Percentiles rank a stretch among this genome's conserved stretches.
Evolutionary conservation across 2,113 vertebrate genomes (phyloP).

Genomic region (Silurus asotus): DNA sequence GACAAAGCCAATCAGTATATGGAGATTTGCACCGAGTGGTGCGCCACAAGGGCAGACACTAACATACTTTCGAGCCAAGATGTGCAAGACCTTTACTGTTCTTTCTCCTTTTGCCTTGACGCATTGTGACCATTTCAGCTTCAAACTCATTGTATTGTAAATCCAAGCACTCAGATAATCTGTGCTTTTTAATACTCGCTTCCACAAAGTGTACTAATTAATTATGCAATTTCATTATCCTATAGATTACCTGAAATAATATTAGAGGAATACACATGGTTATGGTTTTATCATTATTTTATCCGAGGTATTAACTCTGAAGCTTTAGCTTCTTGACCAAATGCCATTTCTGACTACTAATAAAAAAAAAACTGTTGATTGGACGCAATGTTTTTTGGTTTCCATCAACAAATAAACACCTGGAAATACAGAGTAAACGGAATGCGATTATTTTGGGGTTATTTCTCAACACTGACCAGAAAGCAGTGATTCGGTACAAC

Average conservation of each 20-base stretch:
- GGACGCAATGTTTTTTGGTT: neutral
- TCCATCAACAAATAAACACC: neutral
- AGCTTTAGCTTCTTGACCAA: neutral
- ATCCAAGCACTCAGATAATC: neutral
- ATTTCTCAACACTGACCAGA: neutral
- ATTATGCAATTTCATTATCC: neutral
- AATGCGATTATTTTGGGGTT: neutral
- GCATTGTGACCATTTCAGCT: neutral
- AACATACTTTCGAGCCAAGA: neutral
- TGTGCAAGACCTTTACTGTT: neutral
- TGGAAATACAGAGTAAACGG: neutral
- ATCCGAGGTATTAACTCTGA: neutral
- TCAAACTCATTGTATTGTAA: neutral
- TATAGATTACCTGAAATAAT: neutral
- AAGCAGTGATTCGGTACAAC: neutral
- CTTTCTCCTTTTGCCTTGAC: neutral
- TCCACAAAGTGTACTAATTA: neutral
- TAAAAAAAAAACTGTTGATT: neutral
- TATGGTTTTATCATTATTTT: neutral
- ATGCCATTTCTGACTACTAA: neutral
- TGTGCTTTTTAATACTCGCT: neutral
- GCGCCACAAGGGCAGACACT: neutral
- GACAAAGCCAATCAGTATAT: neutral
- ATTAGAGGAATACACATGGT: neutral
- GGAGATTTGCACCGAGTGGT: conserved; percentile 1